These are phyloP conservation scores for Spilogale gracilis DNA, from an alignment of 2,113 vertebrate genomes.

Conservation along the genomic window DNA sequence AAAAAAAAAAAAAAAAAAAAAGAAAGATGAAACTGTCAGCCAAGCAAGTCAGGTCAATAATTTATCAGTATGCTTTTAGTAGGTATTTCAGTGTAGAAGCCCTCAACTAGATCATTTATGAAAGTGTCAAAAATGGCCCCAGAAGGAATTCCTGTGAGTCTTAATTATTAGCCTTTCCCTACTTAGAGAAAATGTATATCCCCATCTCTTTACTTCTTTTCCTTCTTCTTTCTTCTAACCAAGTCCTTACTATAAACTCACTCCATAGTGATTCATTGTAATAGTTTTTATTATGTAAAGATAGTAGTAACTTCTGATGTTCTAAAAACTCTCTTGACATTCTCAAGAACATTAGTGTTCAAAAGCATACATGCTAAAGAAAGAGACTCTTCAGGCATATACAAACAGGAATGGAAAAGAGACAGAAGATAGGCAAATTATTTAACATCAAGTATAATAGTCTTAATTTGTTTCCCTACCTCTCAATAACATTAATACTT, in stretches of 20 bases:
- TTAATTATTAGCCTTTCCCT: conserved; percentile 62
- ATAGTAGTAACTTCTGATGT: not conserved
- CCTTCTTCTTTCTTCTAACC: not conserved
- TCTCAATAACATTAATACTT: not conserved
- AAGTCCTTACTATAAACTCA: not conserved
- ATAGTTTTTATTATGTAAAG: not conserved
- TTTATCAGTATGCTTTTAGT: conserved; percentile 70
- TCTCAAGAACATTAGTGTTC: not conserved
- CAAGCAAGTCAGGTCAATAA: conserved; percentile 71
- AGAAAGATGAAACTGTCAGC: conserved; percentile 77
- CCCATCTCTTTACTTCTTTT: not conserved
- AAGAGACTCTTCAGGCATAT: not conserved
- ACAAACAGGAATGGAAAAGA: not conserved
- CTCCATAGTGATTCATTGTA: not conserved
- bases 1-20: too few species aligned
- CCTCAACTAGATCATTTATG: conserved; percentile 60
- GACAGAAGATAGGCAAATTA: not conserved
- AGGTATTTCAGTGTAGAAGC: conserved; percentile 54
- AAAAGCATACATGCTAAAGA: not conserved
- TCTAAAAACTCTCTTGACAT: not conserved
- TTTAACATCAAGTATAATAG: not conserved
- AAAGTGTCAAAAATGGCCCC: conserved; percentile 51
- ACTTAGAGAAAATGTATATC: conserved; percentile 38
- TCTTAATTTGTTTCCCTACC: not conserved
- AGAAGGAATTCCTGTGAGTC: conserved; percentile 38